Conservation (phyloP, 2,797 vertebrate genomes). For the Sarcoramphus papa region DNA sequence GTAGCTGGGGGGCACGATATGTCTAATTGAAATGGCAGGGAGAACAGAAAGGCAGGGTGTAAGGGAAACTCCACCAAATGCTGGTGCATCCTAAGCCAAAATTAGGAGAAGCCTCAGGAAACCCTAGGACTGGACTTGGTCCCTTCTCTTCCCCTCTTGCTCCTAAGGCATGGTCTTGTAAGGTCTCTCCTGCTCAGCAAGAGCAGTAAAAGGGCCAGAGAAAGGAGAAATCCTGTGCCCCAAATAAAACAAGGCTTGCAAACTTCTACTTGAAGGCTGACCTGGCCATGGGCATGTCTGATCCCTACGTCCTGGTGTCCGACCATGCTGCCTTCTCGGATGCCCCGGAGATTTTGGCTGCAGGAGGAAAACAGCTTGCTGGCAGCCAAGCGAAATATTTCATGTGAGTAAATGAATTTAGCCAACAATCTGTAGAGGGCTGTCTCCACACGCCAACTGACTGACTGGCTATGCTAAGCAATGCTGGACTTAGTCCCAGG, state of each 20-base stretch:
- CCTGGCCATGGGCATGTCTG: not conserved
- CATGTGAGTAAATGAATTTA: not conserved
- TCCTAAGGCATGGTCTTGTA: not conserved
- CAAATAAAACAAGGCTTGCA: not conserved
- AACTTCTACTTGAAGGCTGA: not conserved
- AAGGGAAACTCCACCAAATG: not conserved
- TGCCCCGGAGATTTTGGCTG: not conserved
- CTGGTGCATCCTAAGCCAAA: not conserved
- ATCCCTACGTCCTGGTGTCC: rapidly evolving
- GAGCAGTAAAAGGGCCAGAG: not conserved
- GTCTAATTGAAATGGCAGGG: not conserved
- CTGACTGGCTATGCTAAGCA: not conserved
- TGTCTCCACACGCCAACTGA: not conserved
- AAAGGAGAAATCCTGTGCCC: not conserved
- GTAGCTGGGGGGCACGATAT: not conserved
- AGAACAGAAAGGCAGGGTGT: not conserved
- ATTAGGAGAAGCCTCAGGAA: not conserved
- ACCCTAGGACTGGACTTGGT: not conserved
- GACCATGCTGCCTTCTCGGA: rapidly evolving
- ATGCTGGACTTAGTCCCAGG: not conserved
- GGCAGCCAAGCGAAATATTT: not conserved
- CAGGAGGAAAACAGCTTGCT: not conserved
- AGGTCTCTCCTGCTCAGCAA: not conserved
- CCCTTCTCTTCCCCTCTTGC: not conserved
- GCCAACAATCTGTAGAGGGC: not conserved